phyloP scores from a whole-genome alignment of 35 echinoderm and acorn worm genomes.

The Strongylocentrotus purpuratus region DNA sequence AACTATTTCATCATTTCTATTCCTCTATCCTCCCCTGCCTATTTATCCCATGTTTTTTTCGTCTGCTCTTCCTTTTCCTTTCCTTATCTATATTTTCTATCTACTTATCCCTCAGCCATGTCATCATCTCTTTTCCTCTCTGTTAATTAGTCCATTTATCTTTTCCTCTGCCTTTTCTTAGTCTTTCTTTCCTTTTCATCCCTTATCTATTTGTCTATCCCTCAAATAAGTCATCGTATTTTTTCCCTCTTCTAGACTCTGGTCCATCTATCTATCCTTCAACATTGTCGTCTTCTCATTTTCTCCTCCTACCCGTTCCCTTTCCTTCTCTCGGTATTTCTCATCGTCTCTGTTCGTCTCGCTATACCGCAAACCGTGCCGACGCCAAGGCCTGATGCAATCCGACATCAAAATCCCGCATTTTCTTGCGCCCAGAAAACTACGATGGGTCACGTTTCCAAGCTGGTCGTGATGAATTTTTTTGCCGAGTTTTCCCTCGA shows the following conservation, averaged over 20 bases:
- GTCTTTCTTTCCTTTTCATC: too few relatives aligned
- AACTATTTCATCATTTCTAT: too few relatives aligned
- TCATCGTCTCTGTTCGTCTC: neutral
- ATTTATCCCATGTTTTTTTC: too few relatives aligned
- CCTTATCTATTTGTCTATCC: too few relatives aligned
- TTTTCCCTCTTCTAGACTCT: neutral
- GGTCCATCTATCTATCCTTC: neutral
- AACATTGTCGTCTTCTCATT: neutral
- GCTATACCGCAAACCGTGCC: constrained; percentile 21
- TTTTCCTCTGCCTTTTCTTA: too few relatives aligned
- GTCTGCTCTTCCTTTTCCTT: too few relatives aligned
- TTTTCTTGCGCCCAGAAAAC: constrained; percentile 13
- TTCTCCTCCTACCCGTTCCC: neutral
- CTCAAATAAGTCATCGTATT: too few relatives aligned
- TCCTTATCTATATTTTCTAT: too few relatives aligned
- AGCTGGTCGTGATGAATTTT: neutral
- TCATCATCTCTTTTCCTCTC: too few relatives aligned
- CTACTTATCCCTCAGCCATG: too few relatives aligned
- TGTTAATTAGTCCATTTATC: too few relatives aligned
- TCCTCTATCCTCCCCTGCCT: too few relatives aligned
- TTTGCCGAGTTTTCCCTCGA: constrained; percentile 20
- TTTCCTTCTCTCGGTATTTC: neutral
- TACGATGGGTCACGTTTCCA: constrained; percentile 29
- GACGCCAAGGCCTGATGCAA: constrained; percentile 38
- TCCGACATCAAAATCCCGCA: constrained; percentile 19